Conservation (phyloP, 2,888 invertebrate genomes). For the Cordylochernes scorpioides region DNA sequence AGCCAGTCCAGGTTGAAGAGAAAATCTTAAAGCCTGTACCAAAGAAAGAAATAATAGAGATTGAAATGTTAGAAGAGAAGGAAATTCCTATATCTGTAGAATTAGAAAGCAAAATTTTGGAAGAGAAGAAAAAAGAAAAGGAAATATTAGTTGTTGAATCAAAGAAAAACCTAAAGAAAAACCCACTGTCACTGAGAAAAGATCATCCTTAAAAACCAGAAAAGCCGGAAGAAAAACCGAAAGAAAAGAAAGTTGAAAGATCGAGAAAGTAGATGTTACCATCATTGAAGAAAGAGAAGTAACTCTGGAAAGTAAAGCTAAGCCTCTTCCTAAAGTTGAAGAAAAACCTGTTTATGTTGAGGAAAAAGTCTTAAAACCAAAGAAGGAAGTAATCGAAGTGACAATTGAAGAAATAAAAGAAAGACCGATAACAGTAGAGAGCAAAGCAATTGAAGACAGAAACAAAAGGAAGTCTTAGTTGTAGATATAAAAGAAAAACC, state of each 20-base stretch:
- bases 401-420: conserved; percentile 3
- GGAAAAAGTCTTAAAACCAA: conserved; percentile 4
- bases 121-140: background rate
- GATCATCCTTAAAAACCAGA: background rate
- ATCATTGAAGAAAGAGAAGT: too few species aligned
- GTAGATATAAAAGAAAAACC: conserved; percentile 3
- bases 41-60: conserved; percentile 1
- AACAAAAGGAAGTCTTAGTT: background rate
- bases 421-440: conserved; percentile 2
- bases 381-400: conserved; percentile 2
- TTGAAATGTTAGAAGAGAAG: background rate
- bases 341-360: conserved; percentile 3
- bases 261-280: conserved; percentile 4
- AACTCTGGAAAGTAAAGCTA: conserved; percentile 2
- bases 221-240: too few species aligned
- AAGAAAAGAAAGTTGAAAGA: conserved; percentile 3
- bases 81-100: background rate
- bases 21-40: background rate
- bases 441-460: conserved; percentile 1
- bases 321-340: conserved; percentile 4
- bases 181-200: too few species aligned
- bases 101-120: conserved; percentile 1
- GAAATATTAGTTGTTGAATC: too few species aligned
- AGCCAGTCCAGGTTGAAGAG: conserved; percentile 4
- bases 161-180: too few species aligned